A percentile compares a stretch with the other conserved stretches of the same genome.
These are phyloP conservation scores for Gortyna flavago DNA, from an alignment of 2,888 invertebrate species.

Conservation along the genomic window DNA sequence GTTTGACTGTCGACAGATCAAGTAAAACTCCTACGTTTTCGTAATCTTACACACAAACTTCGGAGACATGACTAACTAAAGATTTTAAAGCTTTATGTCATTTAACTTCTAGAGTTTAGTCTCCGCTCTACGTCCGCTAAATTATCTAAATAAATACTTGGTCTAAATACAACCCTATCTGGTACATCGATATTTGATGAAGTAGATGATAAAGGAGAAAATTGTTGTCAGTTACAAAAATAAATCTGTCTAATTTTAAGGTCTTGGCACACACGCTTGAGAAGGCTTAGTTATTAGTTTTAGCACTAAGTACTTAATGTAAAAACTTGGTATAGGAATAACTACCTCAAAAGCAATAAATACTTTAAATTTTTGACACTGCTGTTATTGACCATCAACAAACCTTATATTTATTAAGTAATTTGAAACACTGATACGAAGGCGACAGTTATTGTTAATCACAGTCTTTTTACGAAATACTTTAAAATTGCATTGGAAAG, in stretches of 20 bases:
- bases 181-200: conserved; percentile 71
- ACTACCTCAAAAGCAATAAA: conserved; percentile 54
- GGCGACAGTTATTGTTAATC: conserved; percentile 1
- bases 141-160: conserved; percentile 83
- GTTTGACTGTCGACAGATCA: conserved; percentile 80
- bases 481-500: conserved; percentile 27
- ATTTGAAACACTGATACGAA: conserved; percentile 38
- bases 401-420: conserved; percentile 27
- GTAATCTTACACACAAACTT: conserved; percentile 63
- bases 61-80: conserved; percentile 65
- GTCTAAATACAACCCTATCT: conserved; percentile 82
- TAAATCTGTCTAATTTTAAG: conserved; percentile 25
- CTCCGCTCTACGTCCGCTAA: conserved; percentile 72
- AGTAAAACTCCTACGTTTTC: conserved; percentile 49
- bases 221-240: conserved; percentile 19
- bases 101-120: conserved; percentile 63
- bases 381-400: conserved; percentile 30
- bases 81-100: conserved; percentile 72
- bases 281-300: conserved; percentile 31
- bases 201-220: conserved; percentile 51
- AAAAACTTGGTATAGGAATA: conserved; percentile 35
- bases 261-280: conserved; percentile 45
- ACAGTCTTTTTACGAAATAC: conserved; percentile 42
- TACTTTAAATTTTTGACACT: conserved; percentile 37
- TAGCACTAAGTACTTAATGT: conserved; percentile 34